Base-by-base conservation (phyloP, 2,797 vertebrate species). In the Monodelphis domestica region DNA sequence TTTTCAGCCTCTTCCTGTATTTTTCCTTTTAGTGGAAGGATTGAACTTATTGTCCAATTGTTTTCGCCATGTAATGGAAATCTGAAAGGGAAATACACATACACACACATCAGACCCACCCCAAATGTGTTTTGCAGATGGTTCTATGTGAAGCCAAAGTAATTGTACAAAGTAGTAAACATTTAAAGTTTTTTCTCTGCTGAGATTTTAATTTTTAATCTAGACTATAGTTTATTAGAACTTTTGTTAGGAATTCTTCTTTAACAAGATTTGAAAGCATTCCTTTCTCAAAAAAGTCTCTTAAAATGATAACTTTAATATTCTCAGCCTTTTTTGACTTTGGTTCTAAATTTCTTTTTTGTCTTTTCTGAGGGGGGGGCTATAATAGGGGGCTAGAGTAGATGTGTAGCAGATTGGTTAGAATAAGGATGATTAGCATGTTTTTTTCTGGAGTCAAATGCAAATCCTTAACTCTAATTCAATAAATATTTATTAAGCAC, bases 251-350 rank as follows among this genome's bases (percentile, higher is more conserved):
- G 89, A 90, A 93, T 95, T 96, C 93, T 93, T 97, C 96, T 91
- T 96, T 96, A 96, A 95, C 93, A 56, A 38, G 54, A 95, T 96
- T 93, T 94, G 59, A 97, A 95, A 97, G 91, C 96, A 97, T 90
- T 90, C 5, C 51, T 96, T 97, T 91, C 87, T 93, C n/a, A n/a
- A 89, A 97, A 97, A 95, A 90, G 7, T 33, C 95, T 96, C 96
- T 97, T 97, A 97, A 97, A 97, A 97, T 97, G 97, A 97, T 89
- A 97, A 70, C 53, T 95, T 94, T 97, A 96, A 96, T 97, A 96
- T 97, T 97, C 95, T 78, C 97, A 55, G 91, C 89, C 87, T 52
- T 29, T 88, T 88, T 89, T 93, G 90, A 88, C 90, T 96, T 88
- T 91, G 91, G 95, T 92, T 53, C 57, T 94, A 90, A 91, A 57